Conservation (phyloP, 2,113 vertebrate species). For the Thinocorus orbignyianus region DNA sequence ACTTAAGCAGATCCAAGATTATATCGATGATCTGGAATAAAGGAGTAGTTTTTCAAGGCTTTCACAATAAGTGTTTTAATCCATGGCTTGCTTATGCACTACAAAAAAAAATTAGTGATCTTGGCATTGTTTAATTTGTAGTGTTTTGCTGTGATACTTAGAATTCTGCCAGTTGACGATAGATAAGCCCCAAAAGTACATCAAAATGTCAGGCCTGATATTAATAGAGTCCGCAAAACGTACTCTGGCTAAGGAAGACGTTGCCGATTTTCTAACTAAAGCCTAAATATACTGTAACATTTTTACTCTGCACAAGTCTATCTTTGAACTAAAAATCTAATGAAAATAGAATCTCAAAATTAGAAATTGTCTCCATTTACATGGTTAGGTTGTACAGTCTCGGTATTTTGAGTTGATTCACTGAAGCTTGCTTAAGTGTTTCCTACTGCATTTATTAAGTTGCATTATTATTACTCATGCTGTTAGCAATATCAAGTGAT, state of each 20-base stretch:
- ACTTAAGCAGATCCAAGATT: neutral
- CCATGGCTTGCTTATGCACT: neutral
- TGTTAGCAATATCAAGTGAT: neutral
- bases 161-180: constrained; percentile 4
- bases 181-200: neutral
- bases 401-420: neutral
- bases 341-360: neutral
- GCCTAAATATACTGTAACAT: neutral
- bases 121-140: neutral
- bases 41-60: constrained; percentile 12
- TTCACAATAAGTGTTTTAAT: neutral
- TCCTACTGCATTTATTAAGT: neutral
- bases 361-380: constrained; percentile 4
- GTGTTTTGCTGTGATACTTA: neutral
- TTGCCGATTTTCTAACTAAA: neutral
- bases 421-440: neutral
- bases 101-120: neutral
- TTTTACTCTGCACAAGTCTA: neutral
- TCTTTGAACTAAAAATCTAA: neutral
- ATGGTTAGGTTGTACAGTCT: neutral
- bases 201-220: neutral
- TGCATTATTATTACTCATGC: neutral
- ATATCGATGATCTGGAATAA: neutral
- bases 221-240: neutral
- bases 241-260: neutral